phyloP scores from a whole-genome alignment of 2,797 vertebrate genomes.

The Champsocephalus gunnari region DNA sequence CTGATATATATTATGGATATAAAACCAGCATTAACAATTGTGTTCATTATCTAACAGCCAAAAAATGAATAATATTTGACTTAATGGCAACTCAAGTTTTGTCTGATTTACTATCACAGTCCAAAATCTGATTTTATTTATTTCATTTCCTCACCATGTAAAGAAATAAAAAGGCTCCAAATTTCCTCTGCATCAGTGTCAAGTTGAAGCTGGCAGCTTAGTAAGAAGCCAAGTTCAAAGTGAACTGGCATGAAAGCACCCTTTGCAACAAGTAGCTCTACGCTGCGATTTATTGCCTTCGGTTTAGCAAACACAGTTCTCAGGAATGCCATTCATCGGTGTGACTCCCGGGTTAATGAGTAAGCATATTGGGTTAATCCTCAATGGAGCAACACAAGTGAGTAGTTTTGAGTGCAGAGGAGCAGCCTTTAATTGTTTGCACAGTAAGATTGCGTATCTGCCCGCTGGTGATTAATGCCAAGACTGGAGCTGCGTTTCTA shows the following conservation, averaged over 20 bases:
- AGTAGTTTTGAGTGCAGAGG: constrained; percentile 71
- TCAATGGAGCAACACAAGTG: constrained; percentile 62
- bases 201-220: constrained; percentile 17
- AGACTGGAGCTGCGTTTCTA: constrained; percentile 51
- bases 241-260: constrained; percentile 19
- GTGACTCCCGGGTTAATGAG: constrained; percentile 67
- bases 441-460: constrained; percentile 77
- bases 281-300: constrained; percentile 46
- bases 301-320: constrained; percentile 51
- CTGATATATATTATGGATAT: constrained; percentile 3
- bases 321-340: constrained; percentile 70
- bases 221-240: constrained; percentile 55
- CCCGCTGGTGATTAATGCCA: constrained; percentile 66
- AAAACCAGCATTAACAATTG: neutral
- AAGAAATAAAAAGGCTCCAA: neutral
- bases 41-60: neutral
- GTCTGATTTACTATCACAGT: neutral
- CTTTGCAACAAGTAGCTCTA: constrained; percentile 43
- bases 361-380: constrained; percentile 74
- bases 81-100: neutral
- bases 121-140: neutral
- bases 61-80: neutral
- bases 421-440: constrained; percentile 81
- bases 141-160: neutral
- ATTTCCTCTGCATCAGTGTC: neutral